A percentile compares a stretch with the other conserved stretches of the same genome.
These are phyloP conservation scores for Darevskia nairensis DNA, from an alignment of 2,797 vertebrate genomes.

Conservation along the genomic window DNA sequence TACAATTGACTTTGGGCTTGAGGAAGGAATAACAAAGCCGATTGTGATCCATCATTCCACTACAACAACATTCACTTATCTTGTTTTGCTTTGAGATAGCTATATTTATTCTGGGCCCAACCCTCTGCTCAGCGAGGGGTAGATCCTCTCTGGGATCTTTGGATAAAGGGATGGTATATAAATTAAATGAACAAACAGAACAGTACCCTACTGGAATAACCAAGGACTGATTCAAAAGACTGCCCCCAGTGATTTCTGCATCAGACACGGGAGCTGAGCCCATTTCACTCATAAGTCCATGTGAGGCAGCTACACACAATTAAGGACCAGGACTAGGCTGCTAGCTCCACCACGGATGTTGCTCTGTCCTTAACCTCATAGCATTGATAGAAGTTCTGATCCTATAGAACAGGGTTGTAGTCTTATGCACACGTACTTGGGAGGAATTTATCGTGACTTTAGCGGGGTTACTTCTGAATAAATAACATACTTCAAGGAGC, in stretches of 20 bases:
- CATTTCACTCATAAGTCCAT: neutral
- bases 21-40: slow-evolving; percentile 36
- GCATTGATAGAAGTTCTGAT: neutral
- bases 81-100: neutral
- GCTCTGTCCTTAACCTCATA: neutral
- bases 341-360: neutral
- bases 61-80: neutral
- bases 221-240: neutral
- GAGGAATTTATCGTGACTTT: too few relatives aligned
- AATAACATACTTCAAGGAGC: neutral
- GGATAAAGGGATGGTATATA: too few relatives aligned
- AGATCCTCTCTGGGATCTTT: neutral
- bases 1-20: slow-evolving; percentile 17
- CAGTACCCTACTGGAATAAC: neutral
- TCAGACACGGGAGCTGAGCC: neutral
- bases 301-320: neutral
- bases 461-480: neutral
- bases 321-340: neutral
- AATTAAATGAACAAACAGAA: neutral
- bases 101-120: neutral
- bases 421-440: neutral
- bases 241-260: too few relatives aligned
- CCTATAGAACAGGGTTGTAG: neutral
- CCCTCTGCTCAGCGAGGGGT: neutral
- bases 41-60: slow-evolving; percentile 1